A percentile compares a stretch with the other conserved stretches of the same genome.
Evolutionary conservation across 23 tunicate genomes (phyloP).

Genomic region (Trididemnum nubilum): DNA sequence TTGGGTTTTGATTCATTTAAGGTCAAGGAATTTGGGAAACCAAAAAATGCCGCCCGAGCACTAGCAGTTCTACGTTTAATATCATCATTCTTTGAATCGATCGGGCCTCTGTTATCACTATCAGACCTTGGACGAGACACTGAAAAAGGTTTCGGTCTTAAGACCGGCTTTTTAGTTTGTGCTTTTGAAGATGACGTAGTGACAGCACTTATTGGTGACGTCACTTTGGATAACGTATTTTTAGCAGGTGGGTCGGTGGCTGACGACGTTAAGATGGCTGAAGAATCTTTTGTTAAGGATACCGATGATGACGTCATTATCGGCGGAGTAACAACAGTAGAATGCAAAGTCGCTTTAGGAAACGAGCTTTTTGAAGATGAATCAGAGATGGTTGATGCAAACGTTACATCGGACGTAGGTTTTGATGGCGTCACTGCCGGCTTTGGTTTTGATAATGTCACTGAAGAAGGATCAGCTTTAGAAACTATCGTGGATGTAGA

Average conservation of each 20-base stretch:
- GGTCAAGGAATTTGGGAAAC: no score
- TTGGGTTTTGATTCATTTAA: no score
- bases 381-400: no score
- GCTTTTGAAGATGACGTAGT: background rate
- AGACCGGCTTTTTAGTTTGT: constrained; percentile 31
- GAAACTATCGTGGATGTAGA: no score
- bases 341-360: no score
- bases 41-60: constrained; percentile 82
- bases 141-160: constrained; percentile 37
- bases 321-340: no score
- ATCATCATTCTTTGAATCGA: background rate
- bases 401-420: constrained; percentile 3
- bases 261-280: constrained; percentile 1
- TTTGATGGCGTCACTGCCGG: background rate
- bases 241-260: background rate
- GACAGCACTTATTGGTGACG: background rate
- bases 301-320: no score
- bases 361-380: no score
- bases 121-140: background rate
- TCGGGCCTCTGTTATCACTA: constrained; percentile 1
- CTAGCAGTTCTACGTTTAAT: constrained; percentile 27
- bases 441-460: constrained; percentile 12
- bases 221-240: background rate
- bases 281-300: no score
- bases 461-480: background rate